Percentiles rank a stretch among this genome's conserved stretches.
Evolutionary conservation across 2,888 invertebrate species (phyloP).

Genomic region (Enoplolaimus lenunculus): DNA sequence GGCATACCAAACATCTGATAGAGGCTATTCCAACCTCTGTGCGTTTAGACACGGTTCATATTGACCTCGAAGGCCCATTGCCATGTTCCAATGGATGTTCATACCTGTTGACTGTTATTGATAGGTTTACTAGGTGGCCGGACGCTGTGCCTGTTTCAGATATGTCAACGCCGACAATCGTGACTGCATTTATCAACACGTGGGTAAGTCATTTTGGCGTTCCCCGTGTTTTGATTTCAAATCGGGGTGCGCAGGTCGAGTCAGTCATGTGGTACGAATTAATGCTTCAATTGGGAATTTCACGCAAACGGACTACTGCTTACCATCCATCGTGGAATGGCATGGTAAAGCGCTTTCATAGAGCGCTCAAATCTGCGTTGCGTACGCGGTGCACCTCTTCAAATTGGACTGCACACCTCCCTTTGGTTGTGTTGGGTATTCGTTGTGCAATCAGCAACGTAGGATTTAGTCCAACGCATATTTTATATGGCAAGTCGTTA

Average conservation of each 20-base stretch:
- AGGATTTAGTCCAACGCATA: background rate
- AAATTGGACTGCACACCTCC: background rate
- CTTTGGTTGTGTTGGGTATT: background rate
- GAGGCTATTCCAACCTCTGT: background rate
- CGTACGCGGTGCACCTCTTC: background rate
- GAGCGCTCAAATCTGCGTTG: background rate
- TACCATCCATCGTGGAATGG: background rate
- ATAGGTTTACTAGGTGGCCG: background rate
- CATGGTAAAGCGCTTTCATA: background rate
- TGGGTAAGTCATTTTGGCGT: background rate
- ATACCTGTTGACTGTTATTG: background rate
- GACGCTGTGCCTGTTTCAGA: background rate
- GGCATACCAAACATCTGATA: background rate
- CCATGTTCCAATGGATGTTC: background rate
- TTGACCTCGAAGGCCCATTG: background rate
- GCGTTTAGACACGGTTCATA: background rate
- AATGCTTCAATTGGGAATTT: background rate
- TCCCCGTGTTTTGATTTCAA: background rate
- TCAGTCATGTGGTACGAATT: background rate
- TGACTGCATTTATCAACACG: background rate
- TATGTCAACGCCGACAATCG: background rate
- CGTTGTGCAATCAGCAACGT: background rate
- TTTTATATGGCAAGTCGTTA: background rate
- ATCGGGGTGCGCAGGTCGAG: background rate
- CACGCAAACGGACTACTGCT: background rate